Percentiles rank a stretch among this genome's conserved stretches.
Conservation (phyloP, 2,888 invertebrate species). For the Deroplatys truncata region DNA sequence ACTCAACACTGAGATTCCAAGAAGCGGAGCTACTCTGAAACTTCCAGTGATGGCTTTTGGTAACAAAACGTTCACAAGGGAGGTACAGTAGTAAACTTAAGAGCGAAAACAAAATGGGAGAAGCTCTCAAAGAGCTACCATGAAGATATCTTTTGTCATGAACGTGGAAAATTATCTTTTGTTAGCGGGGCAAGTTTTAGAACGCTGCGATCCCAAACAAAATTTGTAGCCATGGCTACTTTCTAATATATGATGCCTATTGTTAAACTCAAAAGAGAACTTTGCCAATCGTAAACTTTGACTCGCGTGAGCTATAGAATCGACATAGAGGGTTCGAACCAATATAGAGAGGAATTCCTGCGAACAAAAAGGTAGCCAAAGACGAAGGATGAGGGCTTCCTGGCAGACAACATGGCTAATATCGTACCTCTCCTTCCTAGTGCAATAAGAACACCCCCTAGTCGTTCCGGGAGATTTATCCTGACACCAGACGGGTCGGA, state of each 20-base stretch:
- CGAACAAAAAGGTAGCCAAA: background rate
- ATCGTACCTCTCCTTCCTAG: background rate
- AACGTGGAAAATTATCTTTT: background rate
- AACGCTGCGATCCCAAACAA: background rate
- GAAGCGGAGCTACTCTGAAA: background rate
- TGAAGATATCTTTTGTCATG: background rate
- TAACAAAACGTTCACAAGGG: background rate
- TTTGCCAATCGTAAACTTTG: background rate
- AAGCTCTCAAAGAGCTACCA: background rate
- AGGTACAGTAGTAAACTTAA: background rate
- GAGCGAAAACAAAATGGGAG: background rate
- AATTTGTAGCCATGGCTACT: background rate
- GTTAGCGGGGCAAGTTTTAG: background rate
- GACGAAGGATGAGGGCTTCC: background rate
- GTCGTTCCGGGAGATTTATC: slow-evolving; percentile 8
- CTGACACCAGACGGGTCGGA: background rate
- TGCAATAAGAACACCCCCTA: background rate
- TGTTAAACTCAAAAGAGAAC: background rate
- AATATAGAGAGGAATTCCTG: background rate
- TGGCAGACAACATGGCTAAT: background rate
- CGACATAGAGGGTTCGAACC: background rate
- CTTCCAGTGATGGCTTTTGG: background rate
- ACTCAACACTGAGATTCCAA: background rate
- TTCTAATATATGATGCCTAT: background rate
- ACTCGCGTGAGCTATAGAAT: background rate